Evolutionary conservation across 2,113 vertebrate species (phyloP), one percentile per base, ranked within the genome.

Genomic region (Sterrhoptilus dennistouni): DNA sequence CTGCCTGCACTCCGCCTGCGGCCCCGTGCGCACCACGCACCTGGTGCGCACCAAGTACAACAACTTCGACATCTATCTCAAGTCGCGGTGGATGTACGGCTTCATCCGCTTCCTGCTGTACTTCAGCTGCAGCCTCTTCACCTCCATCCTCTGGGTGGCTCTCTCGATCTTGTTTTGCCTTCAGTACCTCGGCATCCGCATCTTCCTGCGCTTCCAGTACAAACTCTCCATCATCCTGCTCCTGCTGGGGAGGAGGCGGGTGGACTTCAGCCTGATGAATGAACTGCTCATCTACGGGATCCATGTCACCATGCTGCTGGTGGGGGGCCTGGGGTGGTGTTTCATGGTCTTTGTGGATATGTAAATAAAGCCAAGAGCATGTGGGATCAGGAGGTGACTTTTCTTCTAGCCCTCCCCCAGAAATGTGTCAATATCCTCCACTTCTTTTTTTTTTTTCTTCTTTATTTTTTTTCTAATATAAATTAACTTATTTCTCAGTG

Each of bases 261-360:
- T 99, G 86, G 99, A 99, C 97, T 99, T 99, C 93, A 98, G 98
- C 86, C 97, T 99, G 74, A 85, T 99, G 35, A 99, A 99, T 87
- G 98, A 99, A 97, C 98, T 99, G 96, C 98, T 99, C 97, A 98
- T 99, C 97, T 99, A 99, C 60, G 99, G 98, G 84, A 99, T 99
- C 95, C 99, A 99, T 57, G 99, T 99, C 84, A 99, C 99, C 93
- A 98, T 99, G 99, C 99, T 99, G 96, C 98, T 99, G 92, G 99
- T 99, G 42, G 99, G 99, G 18, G 99, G 99, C 22, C 98, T 99
- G 72, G 99, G 99, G 54, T 99, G 99, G 99, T 99, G 99, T 97
- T 99, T 99, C 97, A 99, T 99, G 99, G 99, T 99, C 44, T 99
- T 99, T 92, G 99, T 99, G 97, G 99, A 99, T 97, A 99, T 99